Base-by-base conservation (phyloP, 2,888 invertebrate species). In the Pharmacophagus antenor region DNA sequence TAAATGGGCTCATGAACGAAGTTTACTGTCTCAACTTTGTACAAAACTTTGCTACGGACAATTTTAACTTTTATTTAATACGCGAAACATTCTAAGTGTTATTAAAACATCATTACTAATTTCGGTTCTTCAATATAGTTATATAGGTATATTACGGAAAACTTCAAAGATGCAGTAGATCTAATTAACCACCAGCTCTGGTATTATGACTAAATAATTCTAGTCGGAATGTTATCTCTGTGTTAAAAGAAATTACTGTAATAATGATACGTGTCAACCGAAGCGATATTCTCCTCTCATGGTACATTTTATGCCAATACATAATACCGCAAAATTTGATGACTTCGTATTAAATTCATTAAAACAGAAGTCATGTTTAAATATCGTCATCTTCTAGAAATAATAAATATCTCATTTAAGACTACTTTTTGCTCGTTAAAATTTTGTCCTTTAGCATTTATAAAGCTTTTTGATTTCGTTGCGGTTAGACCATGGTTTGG, bases 351-450 rank as follows among this genome's bases (percentile, higher is more conserved):
- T n/a, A n/a, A n/a, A n/a, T n/a, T n/a, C n/a, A n/a, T n/a, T n/a
- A n/a, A n/a, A n/a, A n/a, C n/a, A n/a, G 5, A 27, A 27, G 27
- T 7, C 27, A 10, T 27, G 27, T 27, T 41, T 41, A 3, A 41
- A 17, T 37, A 41, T 52, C 41, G 52, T 21, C 17, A 8, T 22
- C n/a, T 15, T 47, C 27, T 47, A 25, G 21, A 55, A 55, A 55
- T 55, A 55, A 55, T 47, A 5, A 27, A 10, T 5, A 55, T 55
- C 54, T 21, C 54, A n/a, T 55, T 55, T 27, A 44, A 25, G 23
- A 17, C 25, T 20, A 55, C 21, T 46, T 55, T 55, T 55, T 55
- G 54, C 54, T 55, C 46, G 44, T 55, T 55, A 55, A 55, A 55
- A 55, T 55, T 55, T 55, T 55, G 23, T 27, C 17, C 23, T n/a